Conservation (phyloP, 92 coral and sea anemone species). For the Desmophyllum pertusum region DNA sequence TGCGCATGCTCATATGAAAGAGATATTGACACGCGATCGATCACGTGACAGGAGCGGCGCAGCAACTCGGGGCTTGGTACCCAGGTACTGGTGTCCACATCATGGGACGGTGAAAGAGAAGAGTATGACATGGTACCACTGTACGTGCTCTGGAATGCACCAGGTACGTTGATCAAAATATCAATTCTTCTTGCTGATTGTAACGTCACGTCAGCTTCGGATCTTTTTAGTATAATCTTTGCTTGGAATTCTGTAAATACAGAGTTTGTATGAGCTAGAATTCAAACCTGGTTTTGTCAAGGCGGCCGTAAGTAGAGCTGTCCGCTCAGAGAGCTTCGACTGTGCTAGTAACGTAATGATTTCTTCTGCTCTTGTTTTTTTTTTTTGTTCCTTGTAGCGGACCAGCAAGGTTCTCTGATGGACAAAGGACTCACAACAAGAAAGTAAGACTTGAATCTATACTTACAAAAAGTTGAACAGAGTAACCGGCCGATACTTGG, state of each 20-base stretch:
- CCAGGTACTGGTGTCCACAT: conserved; percentile 85
- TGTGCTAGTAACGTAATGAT: too few relatives aligned
- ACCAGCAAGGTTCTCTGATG: conserved; percentile 71
- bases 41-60: conserved; percentile 77
- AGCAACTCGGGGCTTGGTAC: conserved; percentile 65
- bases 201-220: not conserved
- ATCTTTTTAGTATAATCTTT: not conserved
- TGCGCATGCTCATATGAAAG: not conserved
- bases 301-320: too few relatives aligned
- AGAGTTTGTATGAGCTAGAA: too few relatives aligned
- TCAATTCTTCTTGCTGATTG: not conserved
- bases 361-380: not conserved
- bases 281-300: too few relatives aligned
- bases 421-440: conserved; percentile 74
- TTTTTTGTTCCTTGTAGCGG: conserved; percentile 58
- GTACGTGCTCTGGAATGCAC: conserved; percentile 93
- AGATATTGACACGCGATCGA: not conserved
- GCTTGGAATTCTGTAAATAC: too few relatives aligned
- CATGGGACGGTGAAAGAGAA: conserved; percentile 94
- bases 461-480: not conserved
- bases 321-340: too few relatives aligned
- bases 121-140: conserved; percentile 83
- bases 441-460: conserved; percentile 41
- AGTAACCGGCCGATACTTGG: not conserved
- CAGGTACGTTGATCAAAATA: conserved; percentile 56